Evolutionary conservation across 2,113 vertebrate species (phyloP).

Genomic region (Hippocampus mohnikei): DNA sequence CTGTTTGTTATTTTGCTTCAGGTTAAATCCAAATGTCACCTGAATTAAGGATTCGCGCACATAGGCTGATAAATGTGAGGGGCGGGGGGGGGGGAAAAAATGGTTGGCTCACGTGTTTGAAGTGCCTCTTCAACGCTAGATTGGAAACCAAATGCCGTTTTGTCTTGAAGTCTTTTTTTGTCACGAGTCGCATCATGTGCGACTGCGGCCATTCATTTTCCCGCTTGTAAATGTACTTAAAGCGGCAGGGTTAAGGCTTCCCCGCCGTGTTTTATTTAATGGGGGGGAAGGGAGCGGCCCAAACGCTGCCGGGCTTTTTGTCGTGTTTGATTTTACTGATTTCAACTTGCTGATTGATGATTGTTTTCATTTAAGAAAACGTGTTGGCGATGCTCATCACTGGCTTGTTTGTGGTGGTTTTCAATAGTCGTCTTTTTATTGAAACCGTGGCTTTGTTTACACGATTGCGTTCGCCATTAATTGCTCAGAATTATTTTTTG

Average conservation of each 20-base stretch:
- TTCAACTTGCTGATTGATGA: neutral
- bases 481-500: too few species aligned
- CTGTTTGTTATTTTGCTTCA: slow-evolving; percentile 17
- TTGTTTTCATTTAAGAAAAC: too few species aligned
- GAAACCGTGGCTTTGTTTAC: too few species aligned
- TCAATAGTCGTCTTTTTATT: too few species aligned
- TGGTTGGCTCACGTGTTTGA: neutral
- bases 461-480: too few species aligned
- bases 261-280: neutral
- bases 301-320: neutral
- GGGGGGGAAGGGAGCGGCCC: neutral
- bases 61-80: neutral
- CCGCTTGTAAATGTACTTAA: neutral
- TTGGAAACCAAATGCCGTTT: neutral
- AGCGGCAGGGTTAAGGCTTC: slow-evolving; percentile 1
- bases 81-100: neutral
- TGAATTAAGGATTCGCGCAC: slow-evolving; percentile 21
- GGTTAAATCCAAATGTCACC: slow-evolving; percentile 27
- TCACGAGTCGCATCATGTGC: neutral
- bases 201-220: neutral
- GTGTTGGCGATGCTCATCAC: too few species aligned
- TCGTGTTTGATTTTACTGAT: neutral
- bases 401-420: too few species aligned
- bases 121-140: neutral
- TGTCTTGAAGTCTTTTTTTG: neutral